Conservation (phyloP, 2,113 vertebrate species). For the Nothoprocta pentlandii region DNA sequence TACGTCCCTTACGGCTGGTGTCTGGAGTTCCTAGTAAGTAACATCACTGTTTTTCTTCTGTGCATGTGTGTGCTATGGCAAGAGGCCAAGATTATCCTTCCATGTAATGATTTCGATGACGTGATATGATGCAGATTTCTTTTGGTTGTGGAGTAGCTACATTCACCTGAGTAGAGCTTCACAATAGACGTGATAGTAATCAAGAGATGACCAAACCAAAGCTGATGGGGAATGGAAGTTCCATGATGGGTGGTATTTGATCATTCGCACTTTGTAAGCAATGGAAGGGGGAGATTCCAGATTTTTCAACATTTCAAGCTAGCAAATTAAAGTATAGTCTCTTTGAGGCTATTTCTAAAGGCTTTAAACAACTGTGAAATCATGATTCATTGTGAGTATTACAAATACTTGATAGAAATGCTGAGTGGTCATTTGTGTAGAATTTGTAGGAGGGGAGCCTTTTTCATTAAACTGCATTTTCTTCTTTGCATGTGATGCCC, state of each 20-base stretch:
- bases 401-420: neutral
- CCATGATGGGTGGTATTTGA: neutral
- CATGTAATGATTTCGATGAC: neutral
- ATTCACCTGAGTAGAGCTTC: neutral
- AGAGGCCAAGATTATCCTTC: neutral
- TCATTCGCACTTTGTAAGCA: neutral
- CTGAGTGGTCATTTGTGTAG: neutral
- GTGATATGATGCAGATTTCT: neutral
- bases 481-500: neutral
- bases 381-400: neutral
- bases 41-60: neutral
- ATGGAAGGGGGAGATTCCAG: neutral
- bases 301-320: neutral
- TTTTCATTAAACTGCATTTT: neutral
- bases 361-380: neutral
- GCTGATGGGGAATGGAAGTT: neutral
- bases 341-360: neutral
- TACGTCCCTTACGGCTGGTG: conserved; percentile 94
- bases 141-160: neutral
- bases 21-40: conserved; percentile 99
- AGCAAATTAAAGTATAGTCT: neutral
- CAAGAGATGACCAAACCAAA: neutral
- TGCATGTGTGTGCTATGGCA: neutral
- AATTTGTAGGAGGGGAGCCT: neutral
- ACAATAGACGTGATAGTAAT: neutral